Base-by-base conservation (phyloP, 92 coral and sea anemone species). In the Palythoa grandis region DNA sequence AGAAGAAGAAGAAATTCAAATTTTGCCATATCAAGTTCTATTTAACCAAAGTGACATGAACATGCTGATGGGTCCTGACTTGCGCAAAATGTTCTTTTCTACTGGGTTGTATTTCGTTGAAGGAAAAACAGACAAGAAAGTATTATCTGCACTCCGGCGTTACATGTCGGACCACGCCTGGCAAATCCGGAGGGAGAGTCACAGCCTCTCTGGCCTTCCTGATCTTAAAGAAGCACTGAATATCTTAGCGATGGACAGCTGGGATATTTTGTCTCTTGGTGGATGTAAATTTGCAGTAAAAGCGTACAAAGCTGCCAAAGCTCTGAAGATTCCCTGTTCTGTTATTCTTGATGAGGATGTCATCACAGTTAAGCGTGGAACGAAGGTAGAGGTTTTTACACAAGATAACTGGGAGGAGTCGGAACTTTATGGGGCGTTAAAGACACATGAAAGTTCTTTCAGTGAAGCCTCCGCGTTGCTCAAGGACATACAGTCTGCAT, bases 81-180 rank as follows among this genome's bases (percentile, higher is more conserved):
- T 68, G 79, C 68, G 90, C 19, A 75, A 83, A 50, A 25, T 50
- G 15, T 79, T 72, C 53, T 87, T 70, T 29, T 71, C 90, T 0
- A 77, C 86, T 2, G 78, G 78, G 19, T 5, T 54, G 43, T 54
- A 77, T 57, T 78, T 87, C 20, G 90, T 87, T 17, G 90, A 87
- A 60, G 90, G 87, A 24, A 56, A 23, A n/a, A 6, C 78, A 13
- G 89, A 87, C 70, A 67, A 56, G 68, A 71, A 52, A 16, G 71
- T 87, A 0, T n/a, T 87, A 39, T 38, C 61, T 13, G 70, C 86
- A 39, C 58, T 87, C 9, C 52, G 87, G 19, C 19, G 11, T 35
- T 52, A 50, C 52, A 23, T 22, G 83, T 48, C 79, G 72, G 38
- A 72, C 39, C 25, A 22, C 5, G 86, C 86, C 7, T 57, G 74